Evolutionary conservation across 1,140 invertebrate genomes (phyloP).

Genomic region (Leucophenga varia): DNA sequence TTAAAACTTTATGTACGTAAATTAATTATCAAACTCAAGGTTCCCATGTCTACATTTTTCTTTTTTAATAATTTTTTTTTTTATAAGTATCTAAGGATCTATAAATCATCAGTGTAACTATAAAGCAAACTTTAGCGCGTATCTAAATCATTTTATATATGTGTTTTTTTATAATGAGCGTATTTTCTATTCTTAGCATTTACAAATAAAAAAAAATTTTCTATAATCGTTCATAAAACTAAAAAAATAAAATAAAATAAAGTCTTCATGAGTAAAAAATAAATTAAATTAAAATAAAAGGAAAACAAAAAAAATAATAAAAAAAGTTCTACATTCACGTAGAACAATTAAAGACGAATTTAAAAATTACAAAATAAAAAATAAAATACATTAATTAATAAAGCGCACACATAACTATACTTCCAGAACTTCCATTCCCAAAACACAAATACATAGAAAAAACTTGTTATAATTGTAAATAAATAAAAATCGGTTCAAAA

Average conservation of each 20-base stretch:
- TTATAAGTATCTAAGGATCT: conserved; percentile 35
- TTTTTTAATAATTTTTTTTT: conserved; percentile 30
- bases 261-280: conserved; percentile 49
- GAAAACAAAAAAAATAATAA: conserved; percentile 29
- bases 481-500: conserved; percentile 29
- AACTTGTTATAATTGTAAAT: conserved; percentile 25
- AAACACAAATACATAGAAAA: conserved; percentile 15
- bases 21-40: no score
- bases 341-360: conserved; percentile 48
- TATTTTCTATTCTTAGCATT: conserved; percentile 2
- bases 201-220: conserved; percentile 37
- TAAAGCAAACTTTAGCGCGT: conserved; percentile 44
- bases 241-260: conserved; percentile 36
- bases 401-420: conserved; percentile 30
- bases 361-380: conserved; percentile 25
- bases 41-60: conserved; percentile 7
- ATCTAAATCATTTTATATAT: conserved; percentile 48
- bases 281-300: conserved; percentile 33
- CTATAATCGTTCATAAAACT: conserved; percentile 42
- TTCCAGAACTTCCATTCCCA: conserved; percentile 27
- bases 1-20: conserved; percentile 8
- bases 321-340: conserved; percentile 49
- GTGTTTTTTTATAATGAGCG: conserved; percentile 53
- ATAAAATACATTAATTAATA: not conserved
- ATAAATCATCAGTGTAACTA: conserved; percentile 14